These are phyloP conservation scores for Muntiacus muntjak DNA, from an alignment of 2,113 vertebrate genomes.

Conservation along the genomic window DNA sequence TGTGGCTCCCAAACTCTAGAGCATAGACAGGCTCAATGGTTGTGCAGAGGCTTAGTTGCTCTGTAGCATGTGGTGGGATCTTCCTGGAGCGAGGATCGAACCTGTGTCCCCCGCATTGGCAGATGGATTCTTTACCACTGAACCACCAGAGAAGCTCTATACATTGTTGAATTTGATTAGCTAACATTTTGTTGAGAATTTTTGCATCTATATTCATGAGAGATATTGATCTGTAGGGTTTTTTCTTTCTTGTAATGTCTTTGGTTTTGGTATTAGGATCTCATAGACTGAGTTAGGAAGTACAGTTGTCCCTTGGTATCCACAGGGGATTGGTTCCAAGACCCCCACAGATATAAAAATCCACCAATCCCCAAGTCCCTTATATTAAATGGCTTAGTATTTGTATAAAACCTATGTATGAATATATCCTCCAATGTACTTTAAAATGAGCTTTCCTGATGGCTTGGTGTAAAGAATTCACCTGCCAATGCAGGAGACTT, in stretches of 20 bases:
- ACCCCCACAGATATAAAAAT: neutral
- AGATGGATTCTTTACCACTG: neutral
- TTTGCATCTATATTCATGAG: neutral
- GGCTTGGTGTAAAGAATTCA: neutral
- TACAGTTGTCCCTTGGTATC: neutral
- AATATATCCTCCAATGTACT: neutral
- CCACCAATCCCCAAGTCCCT: neutral
- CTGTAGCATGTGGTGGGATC: neutral
- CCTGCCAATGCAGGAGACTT: neutral
- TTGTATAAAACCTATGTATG: neutral
- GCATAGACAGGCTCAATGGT: neutral
- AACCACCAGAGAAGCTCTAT: neutral
- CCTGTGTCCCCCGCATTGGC: neutral
- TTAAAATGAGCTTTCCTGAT: neutral
- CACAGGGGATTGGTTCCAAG: neutral
- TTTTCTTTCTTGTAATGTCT: neutral
- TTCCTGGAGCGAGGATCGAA: neutral
- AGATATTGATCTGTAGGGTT: neutral
- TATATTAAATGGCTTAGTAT: neutral
- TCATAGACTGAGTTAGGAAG: neutral
- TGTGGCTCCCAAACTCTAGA: neutral
- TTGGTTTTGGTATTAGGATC: neutral
- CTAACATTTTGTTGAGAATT: neutral
- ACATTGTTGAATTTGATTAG: neutral
- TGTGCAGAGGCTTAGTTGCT: neutral